phyloP scores from a whole-genome alignment of 2,113 vertebrate species.

The Elephas maximus region DNA sequence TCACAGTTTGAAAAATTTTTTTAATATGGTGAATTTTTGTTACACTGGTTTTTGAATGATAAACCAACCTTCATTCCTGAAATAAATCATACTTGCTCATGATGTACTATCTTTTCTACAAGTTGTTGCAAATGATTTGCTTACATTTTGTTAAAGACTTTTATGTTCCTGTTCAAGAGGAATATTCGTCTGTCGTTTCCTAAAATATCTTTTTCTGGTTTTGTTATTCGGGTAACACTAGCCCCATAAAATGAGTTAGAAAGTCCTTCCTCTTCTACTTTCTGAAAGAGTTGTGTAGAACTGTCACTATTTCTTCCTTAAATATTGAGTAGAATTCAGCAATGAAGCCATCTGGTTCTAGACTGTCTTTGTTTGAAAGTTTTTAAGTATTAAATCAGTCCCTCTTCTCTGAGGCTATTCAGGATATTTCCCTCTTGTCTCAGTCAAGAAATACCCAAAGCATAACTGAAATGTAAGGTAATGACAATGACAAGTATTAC shows the following conservation, averaged over 20 bases:
- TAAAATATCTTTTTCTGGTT: not conserved
- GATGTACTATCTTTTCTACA: not conserved
- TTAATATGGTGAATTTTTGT: not conserved
- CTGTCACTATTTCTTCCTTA: not conserved
- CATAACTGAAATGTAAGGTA: conserved; percentile 4
- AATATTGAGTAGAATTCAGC: not conserved
- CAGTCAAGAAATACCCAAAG: not conserved
- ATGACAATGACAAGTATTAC: not conserved
- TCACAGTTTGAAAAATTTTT: not conserved
- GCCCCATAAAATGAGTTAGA: not conserved
- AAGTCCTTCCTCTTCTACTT: no score
- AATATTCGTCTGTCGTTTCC: not conserved
- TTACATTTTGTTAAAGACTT: conserved; percentile 40
- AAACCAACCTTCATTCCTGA: conserved; percentile 21
- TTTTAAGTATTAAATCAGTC: conserved; percentile 34
- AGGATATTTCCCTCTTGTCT: conserved; percentile 20
- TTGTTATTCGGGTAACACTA: not conserved
- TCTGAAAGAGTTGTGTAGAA: no score
- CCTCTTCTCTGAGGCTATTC: not conserved
- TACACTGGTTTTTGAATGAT: not conserved
- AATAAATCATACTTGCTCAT: not conserved
- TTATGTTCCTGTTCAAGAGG: not conserved
- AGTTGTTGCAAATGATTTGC: not conserved
- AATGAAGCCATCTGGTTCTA: conserved; percentile 11
- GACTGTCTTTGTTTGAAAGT: conserved; percentile 20